Conservation (phyloP, 2,113 vertebrate species). For the Thamnophis sirtalis region DNA sequence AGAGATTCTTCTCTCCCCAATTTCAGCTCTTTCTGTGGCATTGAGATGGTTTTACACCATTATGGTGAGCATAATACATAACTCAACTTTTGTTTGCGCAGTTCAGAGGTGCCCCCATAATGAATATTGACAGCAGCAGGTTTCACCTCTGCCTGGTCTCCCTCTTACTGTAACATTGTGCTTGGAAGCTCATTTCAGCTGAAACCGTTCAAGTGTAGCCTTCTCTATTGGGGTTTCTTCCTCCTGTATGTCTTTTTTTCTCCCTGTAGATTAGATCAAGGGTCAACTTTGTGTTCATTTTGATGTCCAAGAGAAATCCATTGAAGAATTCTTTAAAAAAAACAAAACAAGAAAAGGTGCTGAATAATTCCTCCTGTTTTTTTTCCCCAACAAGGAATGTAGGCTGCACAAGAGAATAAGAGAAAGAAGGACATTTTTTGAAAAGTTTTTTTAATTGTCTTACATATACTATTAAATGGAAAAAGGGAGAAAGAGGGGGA, state of each 20-base stretch:
- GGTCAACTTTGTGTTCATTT: neutral
- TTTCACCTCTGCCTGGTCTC: neutral
- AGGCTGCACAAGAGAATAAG: neutral
- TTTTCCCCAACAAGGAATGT: neutral
- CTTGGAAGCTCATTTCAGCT: neutral
- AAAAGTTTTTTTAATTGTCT: no score
- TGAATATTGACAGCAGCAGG: neutral
- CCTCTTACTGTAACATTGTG: neutral
- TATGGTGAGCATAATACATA: neutral
- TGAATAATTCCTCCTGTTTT: neutral
- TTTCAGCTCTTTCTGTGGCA: neutral
- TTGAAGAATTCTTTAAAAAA: neutral
- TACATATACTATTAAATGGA: no score
- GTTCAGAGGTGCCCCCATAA: neutral
- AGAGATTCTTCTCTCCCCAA: no score
- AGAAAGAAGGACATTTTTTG: neutral
- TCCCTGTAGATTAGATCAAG: neutral
- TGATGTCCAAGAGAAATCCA: neutral
- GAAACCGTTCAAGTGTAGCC: neutral
- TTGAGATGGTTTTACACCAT: neutral
- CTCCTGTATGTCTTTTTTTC: neutral
- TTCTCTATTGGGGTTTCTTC: neutral
- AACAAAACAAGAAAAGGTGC: neutral
- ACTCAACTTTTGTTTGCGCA: neutral
- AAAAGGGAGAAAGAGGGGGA: no score